Conservation (phyloP, 2,888 invertebrate genomes). For the Subacronicta megacephala region DNA sequence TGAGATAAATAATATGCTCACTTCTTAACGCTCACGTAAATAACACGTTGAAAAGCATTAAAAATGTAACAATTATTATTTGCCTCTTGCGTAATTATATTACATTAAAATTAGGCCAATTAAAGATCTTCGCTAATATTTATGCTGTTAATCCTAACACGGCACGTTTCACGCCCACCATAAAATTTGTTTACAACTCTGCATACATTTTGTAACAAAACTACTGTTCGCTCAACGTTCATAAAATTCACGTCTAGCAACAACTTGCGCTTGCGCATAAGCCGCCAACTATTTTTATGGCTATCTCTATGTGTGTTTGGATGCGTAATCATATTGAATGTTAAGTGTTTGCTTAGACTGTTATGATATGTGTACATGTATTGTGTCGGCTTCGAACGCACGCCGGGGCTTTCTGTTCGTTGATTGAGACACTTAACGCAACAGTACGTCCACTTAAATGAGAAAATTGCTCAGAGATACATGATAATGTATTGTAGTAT, state of each 20-base stretch:
- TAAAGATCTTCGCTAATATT: not conserved
- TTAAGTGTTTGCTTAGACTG: constrained; percentile 47
- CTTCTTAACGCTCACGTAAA: too few species aligned
- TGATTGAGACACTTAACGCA: constrained; percentile 41
- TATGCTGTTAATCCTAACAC: constrained; percentile 1
- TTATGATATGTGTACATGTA: constrained; percentile 41
- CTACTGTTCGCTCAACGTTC: constrained; percentile 37
- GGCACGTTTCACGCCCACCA: constrained; percentile 20
- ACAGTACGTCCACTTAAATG: constrained; percentile 17
- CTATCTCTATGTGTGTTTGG: constrained; percentile 45
- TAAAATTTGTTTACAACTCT: constrained; percentile 36
- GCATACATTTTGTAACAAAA: constrained; percentile 39
- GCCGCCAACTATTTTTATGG: constrained; percentile 48
- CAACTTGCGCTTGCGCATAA: constrained; percentile 40
- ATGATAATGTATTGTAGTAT: constrained; percentile 3
- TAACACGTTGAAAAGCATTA: too few species aligned
- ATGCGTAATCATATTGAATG: constrained; percentile 52
- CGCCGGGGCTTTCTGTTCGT: constrained; percentile 24
- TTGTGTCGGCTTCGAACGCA: constrained; percentile 21
- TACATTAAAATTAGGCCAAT: not conserved
- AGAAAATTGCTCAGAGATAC: constrained; percentile 15
- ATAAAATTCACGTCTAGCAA: constrained; percentile 47
- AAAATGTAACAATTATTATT: too few species aligned
- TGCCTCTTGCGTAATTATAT: too few species aligned
- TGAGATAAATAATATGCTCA: too few species aligned